Evolutionary conservation across 2,797 vertebrate genomes (phyloP).

Genomic region (Perodicticus potto): DNA sequence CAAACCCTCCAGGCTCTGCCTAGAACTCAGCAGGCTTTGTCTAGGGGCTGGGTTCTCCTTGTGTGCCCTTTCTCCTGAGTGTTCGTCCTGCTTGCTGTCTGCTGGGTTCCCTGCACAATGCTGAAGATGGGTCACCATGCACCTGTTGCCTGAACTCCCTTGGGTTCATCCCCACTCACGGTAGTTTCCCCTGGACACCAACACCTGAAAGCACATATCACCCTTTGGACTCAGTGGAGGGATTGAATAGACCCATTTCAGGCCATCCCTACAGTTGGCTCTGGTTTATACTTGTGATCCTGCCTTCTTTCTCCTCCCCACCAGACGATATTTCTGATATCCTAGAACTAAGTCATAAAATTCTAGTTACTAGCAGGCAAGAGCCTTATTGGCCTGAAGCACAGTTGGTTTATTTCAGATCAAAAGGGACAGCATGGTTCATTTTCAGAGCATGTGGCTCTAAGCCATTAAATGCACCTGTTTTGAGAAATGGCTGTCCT

Average conservation of each 20-base stretch:
- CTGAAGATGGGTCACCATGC: neutral
- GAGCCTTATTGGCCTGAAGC: neutral
- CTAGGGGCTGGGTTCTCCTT: neutral
- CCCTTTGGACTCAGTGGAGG: neutral
- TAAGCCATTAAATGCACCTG: conserved; percentile 3
- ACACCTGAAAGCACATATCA: neutral
- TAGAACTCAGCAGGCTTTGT: neutral
- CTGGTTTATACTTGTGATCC: neutral
- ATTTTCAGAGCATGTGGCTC: conserved; percentile 7
- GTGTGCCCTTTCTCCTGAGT: too few species aligned
- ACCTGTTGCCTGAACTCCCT: neutral
- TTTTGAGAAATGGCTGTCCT: conserved; percentile 28
- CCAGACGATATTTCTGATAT: neutral
- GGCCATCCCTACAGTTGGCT: neutral
- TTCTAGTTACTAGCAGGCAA: neutral
- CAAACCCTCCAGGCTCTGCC: neutral
- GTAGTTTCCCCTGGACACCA: neutral
- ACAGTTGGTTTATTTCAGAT: neutral
- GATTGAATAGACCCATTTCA: neutral
- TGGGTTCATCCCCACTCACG: neutral
- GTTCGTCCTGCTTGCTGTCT: neutral
- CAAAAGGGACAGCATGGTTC: neutral
- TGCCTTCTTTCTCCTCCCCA: neutral
- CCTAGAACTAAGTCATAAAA: neutral
- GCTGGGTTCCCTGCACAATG: neutral